These are phyloP conservation scores for Trichonephila clavata DNA, from an alignment of 1,140 invertebrate species.

Conservation along the genomic window DNA sequence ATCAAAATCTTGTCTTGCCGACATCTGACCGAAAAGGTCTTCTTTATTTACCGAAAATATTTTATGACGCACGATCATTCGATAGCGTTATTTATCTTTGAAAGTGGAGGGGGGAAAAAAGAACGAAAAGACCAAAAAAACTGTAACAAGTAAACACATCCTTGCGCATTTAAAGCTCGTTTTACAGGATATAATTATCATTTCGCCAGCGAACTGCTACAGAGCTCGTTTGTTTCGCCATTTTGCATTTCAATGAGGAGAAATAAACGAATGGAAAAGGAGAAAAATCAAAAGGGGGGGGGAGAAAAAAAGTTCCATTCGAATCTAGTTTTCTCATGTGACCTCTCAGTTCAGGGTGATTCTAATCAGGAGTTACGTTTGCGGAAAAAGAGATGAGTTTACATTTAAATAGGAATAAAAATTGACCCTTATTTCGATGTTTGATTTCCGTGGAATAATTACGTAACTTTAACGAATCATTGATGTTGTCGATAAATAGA, in stretches of 20 bases:
- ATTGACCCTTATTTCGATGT: background rate
- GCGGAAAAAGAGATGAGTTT: background rate
- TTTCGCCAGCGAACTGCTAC: background rate
- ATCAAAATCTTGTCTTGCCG: too few relatives aligned
- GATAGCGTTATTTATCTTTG: background rate
- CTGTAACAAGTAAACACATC: background rate
- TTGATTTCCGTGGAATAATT: slow-evolving; percentile 4
- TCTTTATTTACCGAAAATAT: background rate
- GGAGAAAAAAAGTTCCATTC: background rate
- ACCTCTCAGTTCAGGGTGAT: slow-evolving; percentile 37
- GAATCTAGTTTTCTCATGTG: background rate
- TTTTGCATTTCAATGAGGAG: background rate
- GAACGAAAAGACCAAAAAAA: background rate
- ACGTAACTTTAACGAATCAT: background rate
- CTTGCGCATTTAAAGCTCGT: background rate
- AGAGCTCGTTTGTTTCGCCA: background rate
- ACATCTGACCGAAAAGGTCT: too few relatives aligned
- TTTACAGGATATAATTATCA: slow-evolving; percentile 14
- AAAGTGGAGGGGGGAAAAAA: too few relatives aligned
- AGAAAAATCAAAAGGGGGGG: background rate
- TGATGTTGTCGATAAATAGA: background rate
- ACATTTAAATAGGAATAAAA: background rate
- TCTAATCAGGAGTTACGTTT: background rate
- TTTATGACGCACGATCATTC: background rate
- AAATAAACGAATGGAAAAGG: background rate